Evolutionary conservation across 2,113 vertebrate species (phyloP), one percentile per base, ranked within the genome.

Genomic region (Ursus arctos): DNA sequence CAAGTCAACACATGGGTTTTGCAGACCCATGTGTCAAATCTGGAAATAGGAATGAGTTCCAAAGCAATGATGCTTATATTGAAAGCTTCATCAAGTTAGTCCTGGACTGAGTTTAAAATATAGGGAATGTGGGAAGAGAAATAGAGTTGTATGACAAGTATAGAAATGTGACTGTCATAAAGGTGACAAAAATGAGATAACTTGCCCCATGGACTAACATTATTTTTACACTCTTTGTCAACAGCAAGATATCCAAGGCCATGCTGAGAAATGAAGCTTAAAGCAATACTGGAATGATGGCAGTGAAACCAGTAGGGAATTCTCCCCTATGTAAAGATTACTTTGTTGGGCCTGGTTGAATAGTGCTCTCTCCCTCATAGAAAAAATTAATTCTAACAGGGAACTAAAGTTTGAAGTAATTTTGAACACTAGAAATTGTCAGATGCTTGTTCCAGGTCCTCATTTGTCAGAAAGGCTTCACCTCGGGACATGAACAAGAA

Each of bases 361-460:
- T n/a, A 65, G 21, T 47, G 11, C 7, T 79, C 97, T 91, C 12
- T 92, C 33, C 72, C 69, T 90, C 31, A 93, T 40, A 94, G 5
- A 80, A 49, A 95, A 92, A 96, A 93, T 91, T 79, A 97, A 94
- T 96, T 96, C 82, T 94, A 97, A 76, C 67, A 92, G 74, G 36
- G 7, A 95, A 84, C 36, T 89, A 74, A 97, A 97, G 12, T 90
- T 96, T 90, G 71, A 94, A 79, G 61, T 57, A 87, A 92, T 19
- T 90, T 28, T 69, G 36, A 96, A 93, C 53, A 69, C 40, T 80
- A 77, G 40, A 97, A 94, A 86, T 24, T 91, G 43, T 96, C 67
- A 83, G 43, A 74, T 93, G 96, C 71, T 86, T 93, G 40, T 93
- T 61, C 19, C n/a, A 93, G 40, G 28, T 80, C 47, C 61, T 94